A percentile compares a stretch with the other conserved stretches of the same genome.
Evolutionary conservation across 2,888 invertebrate species (phyloP).

Genomic region (Melikaiella ostensackeni): DNA sequence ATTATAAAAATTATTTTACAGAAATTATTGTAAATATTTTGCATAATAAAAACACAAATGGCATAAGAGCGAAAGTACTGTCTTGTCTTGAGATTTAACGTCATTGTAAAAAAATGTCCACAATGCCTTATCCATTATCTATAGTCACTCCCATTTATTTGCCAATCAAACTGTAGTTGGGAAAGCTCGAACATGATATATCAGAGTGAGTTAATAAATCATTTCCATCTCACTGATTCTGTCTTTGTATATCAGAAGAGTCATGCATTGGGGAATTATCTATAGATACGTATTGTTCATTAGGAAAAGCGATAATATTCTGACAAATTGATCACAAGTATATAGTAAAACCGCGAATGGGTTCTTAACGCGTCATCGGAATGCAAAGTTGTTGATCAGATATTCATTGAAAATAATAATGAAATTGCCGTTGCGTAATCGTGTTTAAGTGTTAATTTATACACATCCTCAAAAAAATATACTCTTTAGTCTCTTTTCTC

Average conservation of each 20-base stretch:
- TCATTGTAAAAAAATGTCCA: slow-evolving; percentile 17
- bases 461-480: not conserved
- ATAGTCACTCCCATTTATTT: slow-evolving; percentile 27
- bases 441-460: not conserved
- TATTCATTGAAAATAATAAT: slow-evolving; percentile 3
- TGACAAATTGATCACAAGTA: slow-evolving; percentile 7
- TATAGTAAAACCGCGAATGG: not conserved
- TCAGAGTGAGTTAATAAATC: slow-evolving; percentile 24
- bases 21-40: too few relatives aligned
- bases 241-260: not conserved
- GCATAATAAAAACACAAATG: not conserved
- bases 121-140: slow-evolving; percentile 19
- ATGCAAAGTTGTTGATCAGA: not conserved
- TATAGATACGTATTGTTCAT: slow-evolving; percentile 7
- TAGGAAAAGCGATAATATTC: slow-evolving; percentile 7
- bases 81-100: not conserved
- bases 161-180: slow-evolving; percentile 16
- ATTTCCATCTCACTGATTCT: slow-evolving; percentile 34
- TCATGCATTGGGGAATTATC: not conserved
- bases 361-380: not conserved
- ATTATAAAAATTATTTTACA: too few relatives aligned
- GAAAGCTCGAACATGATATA: slow-evolving; percentile 4
- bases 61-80: not conserved
- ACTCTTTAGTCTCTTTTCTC: not conserved
- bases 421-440: not conserved